Base-by-base conservation (phyloP, 2,888 invertebrate genomes). In the Trachelus tabidus region DNA sequence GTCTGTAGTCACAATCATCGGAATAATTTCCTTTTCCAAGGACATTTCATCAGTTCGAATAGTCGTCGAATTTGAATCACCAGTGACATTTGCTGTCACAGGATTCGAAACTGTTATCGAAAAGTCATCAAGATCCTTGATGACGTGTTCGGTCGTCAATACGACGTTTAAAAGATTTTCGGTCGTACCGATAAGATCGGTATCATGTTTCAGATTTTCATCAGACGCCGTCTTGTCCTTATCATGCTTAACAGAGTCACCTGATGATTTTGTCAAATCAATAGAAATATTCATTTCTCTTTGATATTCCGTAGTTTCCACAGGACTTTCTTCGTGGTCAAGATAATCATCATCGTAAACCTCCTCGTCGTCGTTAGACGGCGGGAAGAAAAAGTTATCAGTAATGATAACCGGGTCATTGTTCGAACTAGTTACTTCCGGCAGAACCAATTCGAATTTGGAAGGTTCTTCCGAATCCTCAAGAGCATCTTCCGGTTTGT, bases 351-450 rank as follows among this genome's bases (percentile, higher is more conserved):
- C 81, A 34, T 82, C 82, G 31, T 84, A 82, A 4, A 82, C 82
- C n/a, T 80, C 81, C 12, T 84, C 81, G 40, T 82, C 85, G 68
- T 86, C 85, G 31, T 82, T 77, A 23, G 84, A 79, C 12, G 83
- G 79, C 0, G 91, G 91, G 12, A 89, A 87, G 80, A 91, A 91
- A 81, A 91, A 91, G 68, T 91, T 89, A 76, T 91, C 91, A 0
- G 91, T 91, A 56, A 91, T 91, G 40, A 91, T 91, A 4, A 91
- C 83, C 1, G 91, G 90, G 12, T 77, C 76, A 12, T 81, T 82
- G 11, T 82, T 77, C 23, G 81, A 80, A 23, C 79, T 79, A 12
- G 77, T n/a, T n/a, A 73, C 76, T 73, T 79, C 76, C 34, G 81
- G 80, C 75, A 81, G 71, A 69, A 56, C 73, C 37, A 78, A 73